phyloP scores from a whole-genome alignment of 2,797 vertebrate genomes.

The Dryobates pubescens region DNA sequence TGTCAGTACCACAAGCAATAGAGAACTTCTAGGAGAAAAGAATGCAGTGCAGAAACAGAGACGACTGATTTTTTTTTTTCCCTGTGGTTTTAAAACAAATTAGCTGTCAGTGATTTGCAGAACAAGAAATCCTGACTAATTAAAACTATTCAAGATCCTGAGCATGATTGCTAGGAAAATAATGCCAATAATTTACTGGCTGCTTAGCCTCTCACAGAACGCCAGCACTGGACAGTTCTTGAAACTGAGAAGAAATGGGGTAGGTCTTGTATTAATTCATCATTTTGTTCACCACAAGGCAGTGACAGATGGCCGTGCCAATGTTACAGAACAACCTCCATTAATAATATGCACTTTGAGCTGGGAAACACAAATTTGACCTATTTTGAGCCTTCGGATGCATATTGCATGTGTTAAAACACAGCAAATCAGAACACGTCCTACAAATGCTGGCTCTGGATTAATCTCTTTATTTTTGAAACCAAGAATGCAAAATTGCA shows the following conservation, averaged over 20 bases:
- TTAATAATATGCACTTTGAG: conserved; percentile 49
- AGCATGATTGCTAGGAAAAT: conserved; percentile 7
- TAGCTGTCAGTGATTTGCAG: conserved; percentile 32
- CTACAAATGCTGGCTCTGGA: neutral
- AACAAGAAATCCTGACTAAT: conserved; percentile 51
- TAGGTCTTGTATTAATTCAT: conserved; percentile 33
- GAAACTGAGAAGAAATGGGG: neutral
- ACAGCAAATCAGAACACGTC: neutral
- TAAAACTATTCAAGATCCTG: conserved; percentile 42
- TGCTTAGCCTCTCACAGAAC: neutral
- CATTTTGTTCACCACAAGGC: neutral
- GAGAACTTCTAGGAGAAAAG: neutral
- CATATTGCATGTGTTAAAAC: neutral
- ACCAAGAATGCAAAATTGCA: neutral
- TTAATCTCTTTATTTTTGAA: neutral
- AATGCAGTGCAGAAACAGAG: neutral
- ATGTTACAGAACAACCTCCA: neutral
- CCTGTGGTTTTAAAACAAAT: conserved; percentile 46
- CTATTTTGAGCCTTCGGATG: neutral
- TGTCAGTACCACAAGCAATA: neutral
- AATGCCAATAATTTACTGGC: conserved; percentile 18
- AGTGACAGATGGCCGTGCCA: conserved; percentile 25
- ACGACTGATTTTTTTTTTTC: neutral
- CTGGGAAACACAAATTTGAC: neutral
- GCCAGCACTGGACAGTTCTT: neutral